Evolutionary conservation across 2,797 vertebrate species (phyloP), one percentile per base, ranked within the genome.

Genomic region (Gila robusta): DNA sequence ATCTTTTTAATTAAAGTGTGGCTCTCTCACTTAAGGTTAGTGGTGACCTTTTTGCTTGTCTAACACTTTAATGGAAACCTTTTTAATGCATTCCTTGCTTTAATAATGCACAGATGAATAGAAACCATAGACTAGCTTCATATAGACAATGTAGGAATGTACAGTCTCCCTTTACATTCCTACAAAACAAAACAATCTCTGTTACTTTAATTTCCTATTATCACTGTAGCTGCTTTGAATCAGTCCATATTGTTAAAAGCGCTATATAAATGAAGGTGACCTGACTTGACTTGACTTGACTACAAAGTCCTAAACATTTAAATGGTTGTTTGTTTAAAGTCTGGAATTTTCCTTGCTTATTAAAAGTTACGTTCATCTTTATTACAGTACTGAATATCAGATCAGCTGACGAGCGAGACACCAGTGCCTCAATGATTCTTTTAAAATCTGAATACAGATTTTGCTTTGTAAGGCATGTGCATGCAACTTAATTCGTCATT

Each of bases 1-100:
- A 82, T 72, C n/a, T 72, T 71, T 82, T 71, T 59, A 73, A 71
- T 73, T 72, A 73, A 72, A 44, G 52, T 71, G 26, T 1, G n/a
- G 44, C 49, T 72, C 62, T 49, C 16, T 73, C 69, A 82, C 52
- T 74, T 73, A 47, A 21, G 69, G 81, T 47, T 62, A 47, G 26
- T 35, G 39, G 21, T 73, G 70, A 23, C 70, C 70, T 83, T 82
- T 72, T 44, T 44, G 10, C 16, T 62, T 73, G 70, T 44, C 54
- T 82, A 19, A 73, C 10, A 21, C 54, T 26, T 8, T 47, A 44
- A 59, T 32, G 69, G n/a, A 72, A 54, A 39, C 67, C 19, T 71
- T 82, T 81, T 70, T 19, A 47, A 73, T 9, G 44, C 3, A 49
- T 17, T 19, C 49, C 44, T 28, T 74, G 26, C 47, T 69, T 70